A percentile compares a stretch with the other conserved stretches of the same genome.
Conservation (phyloP, 2,888 invertebrate genomes). For the Drosophila meridionalis region DNA sequence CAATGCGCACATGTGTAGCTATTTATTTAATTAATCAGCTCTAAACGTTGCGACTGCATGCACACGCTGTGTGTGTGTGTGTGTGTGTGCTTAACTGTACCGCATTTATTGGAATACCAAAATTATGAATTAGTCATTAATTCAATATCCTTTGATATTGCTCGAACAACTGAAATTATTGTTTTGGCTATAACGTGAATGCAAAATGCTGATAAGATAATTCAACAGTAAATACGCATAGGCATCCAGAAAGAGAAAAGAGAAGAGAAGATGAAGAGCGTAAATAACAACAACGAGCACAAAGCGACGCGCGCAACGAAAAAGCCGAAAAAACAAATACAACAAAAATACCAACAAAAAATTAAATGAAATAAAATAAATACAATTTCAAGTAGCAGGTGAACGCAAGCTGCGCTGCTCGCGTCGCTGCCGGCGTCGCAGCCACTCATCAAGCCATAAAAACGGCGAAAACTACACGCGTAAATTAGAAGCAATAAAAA, state of each 20-base stretch:
- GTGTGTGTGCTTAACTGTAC: background rate
- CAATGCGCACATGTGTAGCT: background rate
- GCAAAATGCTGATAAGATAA: constrained; percentile 61
- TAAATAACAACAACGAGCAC: background rate
- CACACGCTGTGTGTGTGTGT: background rate
- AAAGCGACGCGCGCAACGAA: constrained; percentile 28
- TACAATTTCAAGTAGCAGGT: constrained; percentile 41
- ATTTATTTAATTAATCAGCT: constrained; percentile 7
- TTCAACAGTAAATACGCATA: constrained; percentile 31
- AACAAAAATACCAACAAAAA: background rate
- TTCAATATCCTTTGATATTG: constrained; percentile 12
- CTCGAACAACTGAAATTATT: constrained; percentile 40
- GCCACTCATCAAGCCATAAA: constrained; percentile 54
- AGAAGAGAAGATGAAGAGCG: background rate
- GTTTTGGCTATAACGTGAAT: constrained; percentile 45
- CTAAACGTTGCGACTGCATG: background rate
- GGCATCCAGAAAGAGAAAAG: constrained; percentile 1
- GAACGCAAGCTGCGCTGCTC: constrained; percentile 30
- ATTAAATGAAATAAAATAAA: constrained; percentile 10
- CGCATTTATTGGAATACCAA: background rate
- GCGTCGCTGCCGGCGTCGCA: constrained; percentile 26
- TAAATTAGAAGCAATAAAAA: constrained; percentile 65
- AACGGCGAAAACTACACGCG: constrained; percentile 64
- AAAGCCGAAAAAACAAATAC: constrained; percentile 16
- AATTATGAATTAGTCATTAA: constrained; percentile 4